Conservation (phyloP, 1,140 invertebrate genomes). For the Ips typographus region DNA sequence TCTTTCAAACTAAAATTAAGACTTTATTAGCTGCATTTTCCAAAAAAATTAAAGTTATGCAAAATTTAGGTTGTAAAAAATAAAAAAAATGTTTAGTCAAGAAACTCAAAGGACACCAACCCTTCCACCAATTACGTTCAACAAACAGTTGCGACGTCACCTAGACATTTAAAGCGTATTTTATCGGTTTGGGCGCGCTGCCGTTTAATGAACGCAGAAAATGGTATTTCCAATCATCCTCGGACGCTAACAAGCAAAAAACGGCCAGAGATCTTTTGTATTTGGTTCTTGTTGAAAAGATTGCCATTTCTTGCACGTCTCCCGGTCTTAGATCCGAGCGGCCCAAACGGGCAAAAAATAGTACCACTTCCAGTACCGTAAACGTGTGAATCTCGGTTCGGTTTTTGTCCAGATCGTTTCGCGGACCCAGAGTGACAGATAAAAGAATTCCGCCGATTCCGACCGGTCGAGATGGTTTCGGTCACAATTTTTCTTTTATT, state of each 20-base stretch:
- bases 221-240: slow-evolving; percentile 11
- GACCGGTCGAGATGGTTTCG: not conserved
- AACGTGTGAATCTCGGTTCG: slow-evolving; percentile 28
- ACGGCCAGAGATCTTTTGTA: slow-evolving; percentile 6
- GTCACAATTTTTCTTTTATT: not conserved
- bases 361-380: slow-evolving; percentile 30
- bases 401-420: slow-evolving; percentile 15
- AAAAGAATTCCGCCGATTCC: slow-evolving; percentile 17
- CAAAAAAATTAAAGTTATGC: too few species aligned
- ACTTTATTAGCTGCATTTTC: too few species aligned
- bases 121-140: not conserved
- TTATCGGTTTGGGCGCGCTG: slow-evolving; percentile 7
- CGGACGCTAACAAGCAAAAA: slow-evolving; percentile 12
- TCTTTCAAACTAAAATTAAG: too few species aligned
- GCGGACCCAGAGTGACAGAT: slow-evolving; percentile 21
- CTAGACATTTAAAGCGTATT: not conserved
- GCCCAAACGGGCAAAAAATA: slow-evolving; percentile 24
- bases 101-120: too few species aligned
- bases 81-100: too few species aligned
- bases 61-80: too few species aligned
- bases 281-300: slow-evolving; percentile 12
- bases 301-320: slow-evolving; percentile 13
- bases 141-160: not conserved
- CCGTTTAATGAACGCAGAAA: slow-evolving; percentile 3
- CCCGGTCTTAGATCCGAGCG: slow-evolving; percentile 23